Evolutionary conservation across 1,140 invertebrate genomes (phyloP), one percentile per base, ranked within the genome.

Genomic region (Pseudomyrmex cubaensis): DNA sequence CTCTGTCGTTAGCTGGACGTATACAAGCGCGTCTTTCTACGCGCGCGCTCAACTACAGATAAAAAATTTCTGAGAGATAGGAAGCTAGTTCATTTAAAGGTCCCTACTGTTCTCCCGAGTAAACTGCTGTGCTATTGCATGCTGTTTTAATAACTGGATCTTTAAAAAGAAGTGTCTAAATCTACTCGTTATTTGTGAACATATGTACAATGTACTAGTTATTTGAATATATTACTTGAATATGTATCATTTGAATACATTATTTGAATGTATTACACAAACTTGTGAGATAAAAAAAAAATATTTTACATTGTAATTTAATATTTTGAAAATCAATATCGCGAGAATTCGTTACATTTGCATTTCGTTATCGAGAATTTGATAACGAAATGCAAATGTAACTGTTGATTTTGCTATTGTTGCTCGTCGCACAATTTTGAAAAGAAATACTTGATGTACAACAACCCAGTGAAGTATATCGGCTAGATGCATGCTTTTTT

Each of bases 381-480:
- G 20, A 20, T 20, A 20, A n/a, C n/a, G n/a, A n/a, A n/a, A n/a
- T n/a, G n/a, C n/a, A n/a, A 20, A 20, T 20, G 20, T 20, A 20
- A 56, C 0, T 0, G 50, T 63, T 7, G n/a, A 57, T 57, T 57
- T 59, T 13, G 12, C 50, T 17, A 63, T 2, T 35, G 35, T 35
- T 35, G 35, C 35, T 35, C 35, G 35, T 35, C 35, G 35, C 35
- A 7, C 44, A 76, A 20, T 66, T 67, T 77, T 15, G 17, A 48
- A 15, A 57, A 48, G 5, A 7, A 35, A 50, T 15, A 15, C 50
- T 15, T 35, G 20, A 54, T n/a, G 44, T 75, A 66, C 76, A 91
- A 91, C 91, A 92, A 92, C 91, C 91, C 89, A 90, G 90, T 91
- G 91, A 92, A 84, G 7, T 35, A 35, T 66, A 64, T 90, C 76